Percentiles rank a stretch among this genome's conserved stretches.
Evolutionary conservation across 2,113 vertebrate species (phyloP).

Genomic region (Penelope pileata): DNA sequence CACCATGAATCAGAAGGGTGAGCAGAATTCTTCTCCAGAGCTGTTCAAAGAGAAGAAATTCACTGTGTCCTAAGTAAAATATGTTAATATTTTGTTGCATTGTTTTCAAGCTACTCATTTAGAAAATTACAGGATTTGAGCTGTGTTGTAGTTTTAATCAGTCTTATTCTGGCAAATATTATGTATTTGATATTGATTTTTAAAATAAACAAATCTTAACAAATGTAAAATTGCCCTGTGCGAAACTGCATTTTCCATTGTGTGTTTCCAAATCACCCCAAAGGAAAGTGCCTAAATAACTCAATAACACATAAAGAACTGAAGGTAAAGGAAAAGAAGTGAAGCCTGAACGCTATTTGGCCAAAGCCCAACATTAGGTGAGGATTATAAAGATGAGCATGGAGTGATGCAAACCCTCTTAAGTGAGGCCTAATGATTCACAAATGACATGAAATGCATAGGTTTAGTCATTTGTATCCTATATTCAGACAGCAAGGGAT

Average conservation of each 20-base stretch:
- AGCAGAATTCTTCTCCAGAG: not conserved
- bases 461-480: conserved; percentile 10
- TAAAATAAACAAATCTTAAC: not conserved
- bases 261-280: not conserved
- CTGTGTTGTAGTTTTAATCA: not conserved
- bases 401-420: conserved; percentile 28
- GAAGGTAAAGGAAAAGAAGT: not conserved
- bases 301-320: not conserved
- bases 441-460: conserved; percentile 11
- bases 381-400: not conserved
- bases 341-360: conserved; percentile 21
- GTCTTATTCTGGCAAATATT: not conserved
- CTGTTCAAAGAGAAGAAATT: not conserved
- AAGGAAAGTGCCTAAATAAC: not conserved
- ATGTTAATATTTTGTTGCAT: not conserved
- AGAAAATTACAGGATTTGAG: not conserved
- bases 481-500: not conserved
- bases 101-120: not conserved
- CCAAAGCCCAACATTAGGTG: conserved; percentile 1
- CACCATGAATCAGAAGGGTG: not conserved
- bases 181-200: not conserved
- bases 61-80: not conserved
- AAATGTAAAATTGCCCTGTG: not conserved
- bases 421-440: conserved; percentile 37
- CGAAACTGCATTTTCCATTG: not conserved